Evolutionary conservation across 2,888 invertebrate species (phyloP).

Genomic region (Zygothrica quintamaculata): DNA sequence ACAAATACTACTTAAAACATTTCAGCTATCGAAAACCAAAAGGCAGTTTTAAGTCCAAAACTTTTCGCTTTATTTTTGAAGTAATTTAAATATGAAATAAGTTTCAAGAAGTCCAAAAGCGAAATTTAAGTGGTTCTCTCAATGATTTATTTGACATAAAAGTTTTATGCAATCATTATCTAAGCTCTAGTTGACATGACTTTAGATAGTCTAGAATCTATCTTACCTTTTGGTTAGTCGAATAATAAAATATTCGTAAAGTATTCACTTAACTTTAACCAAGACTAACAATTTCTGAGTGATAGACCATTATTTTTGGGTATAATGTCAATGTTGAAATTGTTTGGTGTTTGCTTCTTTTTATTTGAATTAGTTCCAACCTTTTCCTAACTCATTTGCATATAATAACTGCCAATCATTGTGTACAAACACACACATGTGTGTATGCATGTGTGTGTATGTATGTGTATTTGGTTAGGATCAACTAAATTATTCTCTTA

Average conservation of each 20-base stretch:
- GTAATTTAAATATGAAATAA: constrained; percentile 4
- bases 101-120: too few species aligned
- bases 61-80: constrained; percentile 15
- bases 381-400: constrained; percentile 40
- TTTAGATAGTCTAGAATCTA: neutral
- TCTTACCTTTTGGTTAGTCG: constrained; percentile 1
- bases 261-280: constrained; percentile 41
- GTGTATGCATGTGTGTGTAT: neutral
- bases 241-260: constrained; percentile 7
- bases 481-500: constrained; percentile 1
- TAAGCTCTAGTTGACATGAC: constrained; percentile 23
- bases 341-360: too few species aligned
- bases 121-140: too few species aligned
- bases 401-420: too few species aligned
- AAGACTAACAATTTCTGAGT: neutral
- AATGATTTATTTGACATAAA: neutral
- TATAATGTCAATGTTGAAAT: neutral
- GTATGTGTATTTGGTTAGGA: neutral
- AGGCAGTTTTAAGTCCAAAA: constrained; percentile 15
- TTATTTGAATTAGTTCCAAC: constrained; percentile 26
- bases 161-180: neutral
- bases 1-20: too few species aligned
- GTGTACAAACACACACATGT: too few species aligned
- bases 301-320: neutral
- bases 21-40: too few species aligned